Evolutionary conservation across 2,113 vertebrate species (phyloP), one percentile per base, ranked within the genome.

Genomic region (Acrocephalus arundinaceus): DNA sequence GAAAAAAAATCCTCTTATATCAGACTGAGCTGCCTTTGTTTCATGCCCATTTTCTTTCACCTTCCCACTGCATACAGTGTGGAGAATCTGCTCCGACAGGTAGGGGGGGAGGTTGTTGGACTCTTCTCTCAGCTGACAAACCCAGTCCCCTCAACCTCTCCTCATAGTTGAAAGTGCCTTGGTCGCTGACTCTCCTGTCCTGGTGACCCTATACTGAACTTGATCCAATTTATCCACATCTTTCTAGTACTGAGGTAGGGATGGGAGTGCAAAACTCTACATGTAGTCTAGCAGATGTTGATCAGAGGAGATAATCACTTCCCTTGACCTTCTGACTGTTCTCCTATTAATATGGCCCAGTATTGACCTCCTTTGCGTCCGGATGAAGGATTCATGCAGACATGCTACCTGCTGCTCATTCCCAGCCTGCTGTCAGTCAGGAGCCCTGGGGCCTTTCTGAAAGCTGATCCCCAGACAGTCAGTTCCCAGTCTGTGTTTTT

Each of bases 201-300:
- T 77, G 15, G 65, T 73, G 45, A 52, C 10, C 24, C 6, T 18
- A 12, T 6, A 33, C 16, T 55, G 31, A 75, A 41, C 11, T 82
- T 0, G 0, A 5, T 63, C 17, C 4, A 57, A 10, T 65, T 94
- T 72, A 45, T 39, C 51, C 35, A 16, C 12, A 3, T 33, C 21
- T 57, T 28, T 62, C 33, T 65, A 66, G 33, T 57, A 61, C 15
- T 30, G 46, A 13, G 10, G 9, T 17, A 2, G 10, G 5, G 15
- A 78, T 5, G 24, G 21, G 31, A 72, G 19, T 31, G 15, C 11
- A 94, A 66, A 71, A 48, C 23, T 82, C 79, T 48, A 23, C 10
- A 45, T 43, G 46, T 46, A 51, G 13, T 33, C 30, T 65, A 76
- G 63, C 18, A 72, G 23, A 49, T 59, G 12, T 13, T 74, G 46